Evolutionary conservation across 2,888 invertebrate genomes (phyloP).

Genomic region (Choreutis nemorana): DNA sequence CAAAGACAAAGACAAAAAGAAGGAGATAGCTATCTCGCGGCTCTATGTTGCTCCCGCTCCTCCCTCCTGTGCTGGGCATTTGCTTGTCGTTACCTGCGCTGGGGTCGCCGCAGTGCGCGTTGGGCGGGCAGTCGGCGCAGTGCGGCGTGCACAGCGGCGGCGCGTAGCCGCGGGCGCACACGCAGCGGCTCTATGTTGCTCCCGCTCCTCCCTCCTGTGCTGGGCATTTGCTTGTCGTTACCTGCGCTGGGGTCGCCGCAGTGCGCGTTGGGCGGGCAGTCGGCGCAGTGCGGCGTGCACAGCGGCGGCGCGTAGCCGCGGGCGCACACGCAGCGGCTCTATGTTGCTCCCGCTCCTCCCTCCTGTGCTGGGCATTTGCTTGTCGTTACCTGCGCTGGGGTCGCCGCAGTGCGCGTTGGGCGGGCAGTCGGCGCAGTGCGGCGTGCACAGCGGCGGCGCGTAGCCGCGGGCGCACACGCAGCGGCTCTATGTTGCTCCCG

Average conservation of each 20-base stretch:
- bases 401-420: constrained; percentile 71
- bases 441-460: constrained; percentile 45
- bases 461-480: constrained; percentile 77
- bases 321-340: constrained; percentile 74
- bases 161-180: constrained; percentile 70
- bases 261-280: constrained; percentile 56
- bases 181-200: constrained; percentile 65
- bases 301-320: constrained; percentile 57
- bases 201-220: constrained; percentile 49
- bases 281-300: constrained; percentile 60
- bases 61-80: too few relatives aligned
- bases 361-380: too few relatives aligned
- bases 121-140: constrained; percentile 42
- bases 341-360: constrained; percentile 59
- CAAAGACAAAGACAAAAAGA: too few relatives aligned
- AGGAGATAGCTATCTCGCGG: too few relatives aligned
- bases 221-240: too few relatives aligned
- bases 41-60: too few relatives aligned
- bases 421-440: constrained; percentile 18
- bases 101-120: constrained; percentile 68
- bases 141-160: constrained; percentile 49
- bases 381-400: too few relatives aligned
- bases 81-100: too few relatives aligned
- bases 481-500: too few relatives aligned
- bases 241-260: constrained; percentile 68